phyloP scores from a whole-genome alignment of 2,888 invertebrate genomes.

The Andrena praecox region DNA sequence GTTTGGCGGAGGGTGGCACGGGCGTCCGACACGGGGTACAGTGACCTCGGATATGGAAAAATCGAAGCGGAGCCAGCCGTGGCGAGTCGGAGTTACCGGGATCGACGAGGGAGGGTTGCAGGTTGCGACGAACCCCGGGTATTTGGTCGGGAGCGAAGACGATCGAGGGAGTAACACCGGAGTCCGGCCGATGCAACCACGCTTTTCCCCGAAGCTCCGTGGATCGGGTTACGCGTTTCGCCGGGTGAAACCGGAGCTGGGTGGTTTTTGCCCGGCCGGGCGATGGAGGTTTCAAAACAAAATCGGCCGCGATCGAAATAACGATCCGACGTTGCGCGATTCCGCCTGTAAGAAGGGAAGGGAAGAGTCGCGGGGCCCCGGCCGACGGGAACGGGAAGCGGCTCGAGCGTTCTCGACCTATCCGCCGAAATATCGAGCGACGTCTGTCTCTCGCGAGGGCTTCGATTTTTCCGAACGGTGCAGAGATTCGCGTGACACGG shows the following conservation, averaged over 20 bases:
- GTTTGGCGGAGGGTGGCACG: neutral
- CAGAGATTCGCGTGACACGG: slow-evolving; percentile 4
- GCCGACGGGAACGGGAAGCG: neutral
- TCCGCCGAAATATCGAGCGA: slow-evolving; percentile 18
- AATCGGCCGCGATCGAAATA: slow-evolving; percentile 22
- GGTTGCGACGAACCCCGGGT: neutral
- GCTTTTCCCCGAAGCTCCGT: slow-evolving; percentile 67
- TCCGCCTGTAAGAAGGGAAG: neutral
- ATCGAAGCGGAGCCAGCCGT: slow-evolving; percentile 6
- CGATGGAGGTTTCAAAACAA: slow-evolving; percentile 63
- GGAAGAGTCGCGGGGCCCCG: too few species aligned
- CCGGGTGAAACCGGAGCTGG: slow-evolving; percentile 65
- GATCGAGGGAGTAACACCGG: slow-evolving; percentile 45
- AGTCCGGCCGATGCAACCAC: neutral
- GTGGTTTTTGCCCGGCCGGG: slow-evolving; percentile 54
- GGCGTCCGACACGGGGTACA: neutral
- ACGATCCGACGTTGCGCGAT: neutral
- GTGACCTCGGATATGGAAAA: neutral
- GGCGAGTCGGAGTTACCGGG: neutral
- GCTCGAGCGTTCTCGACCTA: neutral
- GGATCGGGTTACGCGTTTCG: slow-evolving; percentile 66
- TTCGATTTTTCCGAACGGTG: slow-evolving; percentile 12
- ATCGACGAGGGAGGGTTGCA: neutral
- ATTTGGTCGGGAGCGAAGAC: slow-evolving; percentile 43
- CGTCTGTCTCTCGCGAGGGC: slow-evolving; percentile 5